A percentile compares a stretch with the other conserved stretches of the same genome.
These are phyloP conservation scores for Chydorus sphaericus DNA, from an alignment of 2,888 invertebrate species.

Conservation along the genomic window DNA sequence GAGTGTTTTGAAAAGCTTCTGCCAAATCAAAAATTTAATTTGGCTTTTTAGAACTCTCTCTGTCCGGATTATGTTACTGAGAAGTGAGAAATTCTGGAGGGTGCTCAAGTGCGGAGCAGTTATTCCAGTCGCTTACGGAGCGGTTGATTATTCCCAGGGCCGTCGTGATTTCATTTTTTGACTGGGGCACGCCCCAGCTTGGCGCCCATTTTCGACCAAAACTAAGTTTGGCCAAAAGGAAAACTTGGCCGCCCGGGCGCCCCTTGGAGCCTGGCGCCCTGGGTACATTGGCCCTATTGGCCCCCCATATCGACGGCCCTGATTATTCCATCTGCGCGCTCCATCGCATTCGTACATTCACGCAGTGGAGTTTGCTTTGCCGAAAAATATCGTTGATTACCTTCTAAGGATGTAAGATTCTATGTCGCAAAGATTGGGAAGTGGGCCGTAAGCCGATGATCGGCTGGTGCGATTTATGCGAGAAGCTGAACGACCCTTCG, in stretches of 20 bases:
- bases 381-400: constrained; percentile 74
- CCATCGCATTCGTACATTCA: constrained; percentile 87
- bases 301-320: too few species aligned
- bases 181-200: too few species aligned
- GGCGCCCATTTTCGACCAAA: too few species aligned
- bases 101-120: constrained; percentile 17
- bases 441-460: not conserved
- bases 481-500: constrained; percentile 58
- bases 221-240: too few species aligned
- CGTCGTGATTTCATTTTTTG: too few species aligned
- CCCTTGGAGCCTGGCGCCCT: too few species aligned
- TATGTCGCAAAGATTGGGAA: constrained; percentile 49
- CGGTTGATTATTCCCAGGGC: constrained; percentile 64
- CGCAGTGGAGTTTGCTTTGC: constrained; percentile 83
- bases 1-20: too few species aligned
- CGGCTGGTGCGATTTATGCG: constrained; percentile 71
- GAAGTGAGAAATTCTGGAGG: constrained; percentile 21
- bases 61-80: constrained; percentile 23
- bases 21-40: constrained; percentile 21
- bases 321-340: too few species aligned
- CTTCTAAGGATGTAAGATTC: constrained; percentile 76
- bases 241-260: too few species aligned
- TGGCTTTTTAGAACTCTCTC: constrained; percentile 22
- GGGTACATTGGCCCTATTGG: too few species aligned
- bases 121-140: constrained; percentile 22